Evolutionary conservation across 2,797 vertebrate genomes (phyloP), one percentile per base, ranked within the genome.

Genomic region (Phylloscopus collybita): DNA sequence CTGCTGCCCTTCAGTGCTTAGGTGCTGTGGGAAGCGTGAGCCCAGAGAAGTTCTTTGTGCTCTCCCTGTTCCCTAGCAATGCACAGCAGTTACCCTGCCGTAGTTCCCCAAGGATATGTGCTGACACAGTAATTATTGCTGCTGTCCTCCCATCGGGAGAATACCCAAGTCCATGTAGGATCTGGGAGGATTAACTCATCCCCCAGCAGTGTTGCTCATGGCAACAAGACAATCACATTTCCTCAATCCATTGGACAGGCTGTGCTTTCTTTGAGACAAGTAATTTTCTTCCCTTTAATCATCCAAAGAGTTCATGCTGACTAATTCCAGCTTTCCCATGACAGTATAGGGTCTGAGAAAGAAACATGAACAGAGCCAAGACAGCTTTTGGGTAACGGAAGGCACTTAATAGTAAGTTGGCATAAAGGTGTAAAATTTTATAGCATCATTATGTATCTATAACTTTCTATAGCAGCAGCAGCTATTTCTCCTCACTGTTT

Each of bases 261-360:
- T 92, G 90, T 95, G 93, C 96, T 96, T 95, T 93, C 93, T 95
- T 90, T 92, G 86, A 95, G 88, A 95, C 94, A 93, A 95, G 86
- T 96, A 78, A 95, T 95, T 93, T 96, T 95, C 93, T 96, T 96
- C 88, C 83, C 90, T 95, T 96, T 96, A 96, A 96, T 97, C 86
- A 95, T 92, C 95, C 4, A 6, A 42, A 51, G 78, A 95, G 90
- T 95, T 94, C 93, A 87, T 86, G 90, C 96, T 96, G 95, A 93
- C 94, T 96, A 96, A 95, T 96, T 95, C 96, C 80, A 92, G 86
- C 83, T 94, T 95, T 95, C 83, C 94, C 67, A 64, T 93, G 88
- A 90, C 64, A 76, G 90, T 88, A 59, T n/a, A 94, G 87, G 47
- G 42, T 60, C 64, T 93, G 76, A 92, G 78, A 54, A 88, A 40